These are phyloP conservation scores for Acrocephalus kingi DNA, from an alignment of 2,113 vertebrate genomes.

Conservation along the genomic window DNA sequence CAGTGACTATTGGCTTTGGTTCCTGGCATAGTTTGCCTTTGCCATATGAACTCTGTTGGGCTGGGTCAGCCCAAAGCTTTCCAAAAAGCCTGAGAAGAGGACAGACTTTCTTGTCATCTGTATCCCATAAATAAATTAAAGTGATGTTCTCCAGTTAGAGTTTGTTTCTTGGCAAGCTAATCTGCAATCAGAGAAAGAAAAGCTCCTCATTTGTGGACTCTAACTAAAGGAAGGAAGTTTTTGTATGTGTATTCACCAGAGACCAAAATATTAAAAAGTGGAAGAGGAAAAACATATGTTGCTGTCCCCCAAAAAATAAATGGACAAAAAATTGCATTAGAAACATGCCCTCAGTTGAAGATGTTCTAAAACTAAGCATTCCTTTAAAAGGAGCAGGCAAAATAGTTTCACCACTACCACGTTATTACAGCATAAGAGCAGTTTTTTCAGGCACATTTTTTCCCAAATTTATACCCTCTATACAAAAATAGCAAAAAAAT, in stretches of 20 bases:
- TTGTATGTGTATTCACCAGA: conserved; percentile 75
- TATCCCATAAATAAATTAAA: conserved; percentile 86
- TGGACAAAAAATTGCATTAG: conserved; percentile 42
- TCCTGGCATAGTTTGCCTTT: conserved; percentile 72
- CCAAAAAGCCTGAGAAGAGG: conserved; percentile 77
- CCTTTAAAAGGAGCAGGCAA: neutral
- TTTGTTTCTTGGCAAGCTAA: conserved; percentile 83
- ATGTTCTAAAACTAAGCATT: conserved; percentile 22
- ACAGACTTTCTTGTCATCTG: conserved; percentile 83
- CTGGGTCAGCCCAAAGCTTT: conserved; percentile 74
- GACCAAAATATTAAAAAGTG: conserved; percentile 80
- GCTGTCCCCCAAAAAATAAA: conserved; percentile 46
- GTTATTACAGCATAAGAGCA: neutral
- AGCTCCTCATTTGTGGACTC: conserved; percentile 80
- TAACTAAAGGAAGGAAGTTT: conserved; percentile 79
- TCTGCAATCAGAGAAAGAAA: conserved; percentile 80
- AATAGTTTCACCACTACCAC: neutral
- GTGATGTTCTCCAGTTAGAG: conserved; percentile 81
- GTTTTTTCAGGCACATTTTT: neutral
- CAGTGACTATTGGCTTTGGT: conserved; percentile 78
- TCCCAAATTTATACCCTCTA: neutral
- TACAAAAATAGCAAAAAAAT: neutral
- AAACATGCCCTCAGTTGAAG: conserved; percentile 13
- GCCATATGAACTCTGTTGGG: conserved; percentile 77
- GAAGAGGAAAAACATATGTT: conserved; percentile 79